phyloP scores from a whole-genome alignment of 2,113 vertebrate genomes.

The Uropsilus gracilis region DNA sequence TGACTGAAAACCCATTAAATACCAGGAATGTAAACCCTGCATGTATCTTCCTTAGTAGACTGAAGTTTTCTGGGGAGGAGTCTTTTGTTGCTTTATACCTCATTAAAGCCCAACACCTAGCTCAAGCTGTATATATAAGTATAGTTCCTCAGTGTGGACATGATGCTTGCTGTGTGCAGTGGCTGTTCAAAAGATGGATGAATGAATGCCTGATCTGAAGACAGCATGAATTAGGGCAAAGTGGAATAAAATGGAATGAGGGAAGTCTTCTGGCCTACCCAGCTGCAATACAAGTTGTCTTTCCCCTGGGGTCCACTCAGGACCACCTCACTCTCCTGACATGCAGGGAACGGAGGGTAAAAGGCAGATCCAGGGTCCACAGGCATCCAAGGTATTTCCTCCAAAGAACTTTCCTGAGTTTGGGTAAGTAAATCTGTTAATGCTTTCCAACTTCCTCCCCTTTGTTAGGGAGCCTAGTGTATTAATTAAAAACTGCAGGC shows the following conservation, averaged over 20 bases:
- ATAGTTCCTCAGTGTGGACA: neutral
- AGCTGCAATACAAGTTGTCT: neutral
- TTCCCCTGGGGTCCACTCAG: neutral
- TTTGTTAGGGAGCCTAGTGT: slow-evolving; percentile 44
- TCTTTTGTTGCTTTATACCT: neutral
- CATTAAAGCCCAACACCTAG: neutral
- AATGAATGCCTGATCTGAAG: neutral
- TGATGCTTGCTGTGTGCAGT: neutral
- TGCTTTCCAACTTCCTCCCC: slow-evolving; percentile 30
- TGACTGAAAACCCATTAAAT: neutral
- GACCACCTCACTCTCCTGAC: neutral
- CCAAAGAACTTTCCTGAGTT: neutral
- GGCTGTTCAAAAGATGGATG: neutral
- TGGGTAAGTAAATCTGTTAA: slow-evolving; percentile 24
- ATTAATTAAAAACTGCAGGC: slow-evolving; percentile 77
- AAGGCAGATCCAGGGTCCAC: neutral
- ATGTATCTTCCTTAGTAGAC: neutral
- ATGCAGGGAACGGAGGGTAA: fast-evolving
- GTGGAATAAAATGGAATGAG: neutral
- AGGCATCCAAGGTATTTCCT: neutral
- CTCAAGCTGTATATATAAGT: neutral
- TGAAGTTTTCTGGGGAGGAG: neutral
- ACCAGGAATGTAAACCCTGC: neutral
- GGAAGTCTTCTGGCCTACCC: neutral
- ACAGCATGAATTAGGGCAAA: neutral